Evolutionary conservation across 1,140 invertebrate genomes (phyloP).

Genomic region (Halyomorpha halys): DNA sequence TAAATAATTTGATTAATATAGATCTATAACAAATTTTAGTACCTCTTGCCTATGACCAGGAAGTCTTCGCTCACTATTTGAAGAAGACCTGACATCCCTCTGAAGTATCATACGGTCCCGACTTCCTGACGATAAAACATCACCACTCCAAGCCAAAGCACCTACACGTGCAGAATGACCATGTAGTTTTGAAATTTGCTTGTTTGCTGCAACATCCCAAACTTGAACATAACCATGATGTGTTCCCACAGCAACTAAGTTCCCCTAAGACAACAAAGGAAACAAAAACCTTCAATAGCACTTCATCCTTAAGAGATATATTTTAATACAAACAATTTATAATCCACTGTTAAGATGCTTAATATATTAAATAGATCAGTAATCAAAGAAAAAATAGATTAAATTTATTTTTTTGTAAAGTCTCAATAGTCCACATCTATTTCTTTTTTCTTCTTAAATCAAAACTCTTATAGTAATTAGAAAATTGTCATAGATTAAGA

Average conservation of each 20-base stretch:
- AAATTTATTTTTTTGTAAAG: no score
- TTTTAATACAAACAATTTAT: no score
- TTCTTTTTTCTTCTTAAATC: no score
- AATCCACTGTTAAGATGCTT: no score
- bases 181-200: constrained; percentile 77
- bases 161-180: constrained; percentile 89
- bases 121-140: constrained; percentile 91
- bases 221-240: constrained; percentile 94
- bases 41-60: constrained; percentile 88
- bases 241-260: constrained; percentile 93
- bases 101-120: constrained; percentile 90
- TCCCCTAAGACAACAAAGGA: constrained; percentile 48
- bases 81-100: constrained; percentile 77
- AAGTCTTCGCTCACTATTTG: constrained; percentile 61
- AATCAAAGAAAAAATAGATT: no score
- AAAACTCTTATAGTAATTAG: no score
- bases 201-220: constrained; percentile 93
- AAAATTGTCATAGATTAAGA: no score
- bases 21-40: constrained; percentile 38
- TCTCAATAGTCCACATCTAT: no score
- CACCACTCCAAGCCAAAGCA: constrained; percentile 96
- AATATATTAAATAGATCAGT: no score
- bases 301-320: no score
- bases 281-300: background rate
- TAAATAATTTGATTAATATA: no score